Conservation (phyloP, 1,140 invertebrate species). For the Pararge aegeria region DNA sequence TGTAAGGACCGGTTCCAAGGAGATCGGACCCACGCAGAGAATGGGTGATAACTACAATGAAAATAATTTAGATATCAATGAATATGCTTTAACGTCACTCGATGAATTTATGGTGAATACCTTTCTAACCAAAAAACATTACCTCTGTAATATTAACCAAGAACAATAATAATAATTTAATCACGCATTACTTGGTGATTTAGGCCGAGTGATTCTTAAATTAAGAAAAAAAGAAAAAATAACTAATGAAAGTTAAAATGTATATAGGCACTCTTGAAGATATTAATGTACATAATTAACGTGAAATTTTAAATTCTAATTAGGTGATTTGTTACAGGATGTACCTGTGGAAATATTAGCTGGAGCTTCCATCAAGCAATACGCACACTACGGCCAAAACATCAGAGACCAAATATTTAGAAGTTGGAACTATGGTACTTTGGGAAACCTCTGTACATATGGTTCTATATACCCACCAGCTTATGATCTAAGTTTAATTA, state of each 20-base stretch:
- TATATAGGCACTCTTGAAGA: too few relatives aligned
- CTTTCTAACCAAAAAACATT: too few relatives aligned
- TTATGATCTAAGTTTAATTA: constrained; percentile 48
- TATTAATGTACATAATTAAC: too few relatives aligned
- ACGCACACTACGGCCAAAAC: constrained; percentile 62
- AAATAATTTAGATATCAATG: neutral
- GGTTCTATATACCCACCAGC: constrained; percentile 38
- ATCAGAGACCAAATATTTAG: constrained; percentile 51
- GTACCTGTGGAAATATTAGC: constrained; percentile 10
- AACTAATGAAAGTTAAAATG: too few relatives aligned
- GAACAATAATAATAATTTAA: too few relatives aligned
- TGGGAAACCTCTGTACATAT: constrained; percentile 43
- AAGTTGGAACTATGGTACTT: constrained; percentile 44
- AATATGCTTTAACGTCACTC: too few relatives aligned
- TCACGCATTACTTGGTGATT: too few relatives aligned
- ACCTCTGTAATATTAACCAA: too few relatives aligned
- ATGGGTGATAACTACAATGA: neutral
- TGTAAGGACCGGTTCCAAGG: neutral
- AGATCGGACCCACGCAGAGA: neutral
- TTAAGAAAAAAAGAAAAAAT: too few relatives aligned
- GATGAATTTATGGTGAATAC: too few relatives aligned
- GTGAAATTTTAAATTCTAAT: too few relatives aligned
- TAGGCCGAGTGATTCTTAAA: too few relatives aligned
- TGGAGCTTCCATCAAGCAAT: constrained; percentile 55
- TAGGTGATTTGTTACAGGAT: neutral